Conservation (phyloP, 2,797 vertebrate genomes). For the Knipowitschia caucasica region DNA sequence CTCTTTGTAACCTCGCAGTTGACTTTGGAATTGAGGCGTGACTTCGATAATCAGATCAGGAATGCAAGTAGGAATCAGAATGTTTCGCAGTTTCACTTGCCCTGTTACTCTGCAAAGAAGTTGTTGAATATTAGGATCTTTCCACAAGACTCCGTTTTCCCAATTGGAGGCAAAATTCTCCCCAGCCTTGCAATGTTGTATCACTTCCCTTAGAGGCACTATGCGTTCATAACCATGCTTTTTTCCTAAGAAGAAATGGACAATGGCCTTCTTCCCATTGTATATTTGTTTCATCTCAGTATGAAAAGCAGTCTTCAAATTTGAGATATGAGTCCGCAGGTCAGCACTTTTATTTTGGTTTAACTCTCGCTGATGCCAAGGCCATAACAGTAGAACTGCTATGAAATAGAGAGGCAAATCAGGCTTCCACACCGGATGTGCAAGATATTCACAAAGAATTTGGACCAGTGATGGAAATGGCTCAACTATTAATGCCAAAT, state of each 20-base stretch:
- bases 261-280: slow-evolving; percentile 51
- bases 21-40: slow-evolving; percentile 47
- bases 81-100: slow-evolving; percentile 1
- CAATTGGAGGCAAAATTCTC: slow-evolving; percentile 39
- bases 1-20: slow-evolving; percentile 28
- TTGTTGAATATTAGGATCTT: slow-evolving; percentile 29
- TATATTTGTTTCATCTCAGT: slow-evolving; percentile 43
- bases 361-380: slow-evolving; percentile 32
- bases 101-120: slow-evolving; percentile 52
- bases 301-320: slow-evolving; percentile 44
- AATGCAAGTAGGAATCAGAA: slow-evolving; percentile 41
- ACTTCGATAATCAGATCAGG: slow-evolving; percentile 42
- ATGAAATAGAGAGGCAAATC: slow-evolving; percentile 52
- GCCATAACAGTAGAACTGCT: slow-evolving; percentile 57
- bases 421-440: neutral
- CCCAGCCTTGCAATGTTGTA: neutral
- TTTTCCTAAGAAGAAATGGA: slow-evolving; percentile 67
- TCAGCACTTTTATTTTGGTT: fast-evolving
- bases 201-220: slow-evolving; percentile 37
- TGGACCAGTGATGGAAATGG: neutral
- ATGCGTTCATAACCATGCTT: slow-evolving; percentile 46
- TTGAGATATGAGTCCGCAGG: slow-evolving; percentile 38
- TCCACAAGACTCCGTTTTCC: slow-evolving; percentile 60
- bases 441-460: fast-evolving
- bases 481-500: slow-evolving; percentile 5